Evolutionary conservation across 2,888 invertebrate genomes (phyloP), one percentile per base, ranked within the genome.

Genomic region (Campoletis raptor): DNA sequence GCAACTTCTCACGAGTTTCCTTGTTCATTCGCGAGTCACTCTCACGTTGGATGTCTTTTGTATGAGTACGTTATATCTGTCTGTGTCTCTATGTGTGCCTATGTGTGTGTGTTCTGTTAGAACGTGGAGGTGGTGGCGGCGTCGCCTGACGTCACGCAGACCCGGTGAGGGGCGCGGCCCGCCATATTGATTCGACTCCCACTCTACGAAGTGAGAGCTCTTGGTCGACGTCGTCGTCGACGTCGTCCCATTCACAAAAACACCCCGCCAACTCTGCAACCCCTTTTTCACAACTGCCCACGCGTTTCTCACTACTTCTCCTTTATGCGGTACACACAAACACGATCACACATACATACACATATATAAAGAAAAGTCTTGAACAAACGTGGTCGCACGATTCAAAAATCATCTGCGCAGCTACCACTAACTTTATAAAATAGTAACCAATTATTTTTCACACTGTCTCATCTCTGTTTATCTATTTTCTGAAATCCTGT

Each of bases 191-290:
- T 92, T 92, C 89, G 78, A 86, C 87, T 89, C 91, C 91, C 90
- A 90, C 91, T 85, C 72, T 73, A 61, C 57, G 12, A 64, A 76
- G 70, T 64, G 42, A 37, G 45, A 37, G 76, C 79, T 61, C 79
- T 70, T 24, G 37, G 24, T 52, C 78, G 57, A 42, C 54, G 89
- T 21, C 64, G 61, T 42, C 48, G 61, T 48, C 48, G 64, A 45
- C 90, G 89, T 90, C 90, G 89, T 90, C 90, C 90, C 92, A 92
- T 91, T 91, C 92, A 92, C 91, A 91, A 90, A 91, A 89, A 91
- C 89, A 87, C 89, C 88, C 90, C 89, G 80, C 88, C 89, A 83
- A 77, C 84, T 61, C 61, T 88, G 88, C 88, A 89, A 90, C 88
- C 89, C 88, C 88, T 89, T 88, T 86, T 86, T 89, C 86, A 85